Conservation (phyloP, 2,113 vertebrate species). For the Carollia perspicillata region DNA sequence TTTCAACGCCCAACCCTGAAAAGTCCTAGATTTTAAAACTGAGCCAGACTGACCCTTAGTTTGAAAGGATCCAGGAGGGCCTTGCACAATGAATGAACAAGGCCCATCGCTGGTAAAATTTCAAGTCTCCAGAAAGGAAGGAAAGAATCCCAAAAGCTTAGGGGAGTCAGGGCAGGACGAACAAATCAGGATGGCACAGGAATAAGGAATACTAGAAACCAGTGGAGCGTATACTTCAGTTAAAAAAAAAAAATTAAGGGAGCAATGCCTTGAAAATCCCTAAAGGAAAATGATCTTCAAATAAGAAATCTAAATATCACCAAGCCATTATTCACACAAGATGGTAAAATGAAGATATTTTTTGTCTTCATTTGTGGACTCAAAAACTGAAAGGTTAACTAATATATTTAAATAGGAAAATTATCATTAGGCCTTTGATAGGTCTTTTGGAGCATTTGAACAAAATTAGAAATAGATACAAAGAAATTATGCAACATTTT, state of each 20-base stretch:
- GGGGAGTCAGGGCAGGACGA: not conserved
- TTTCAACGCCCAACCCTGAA: not conserved
- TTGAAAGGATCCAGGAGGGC: not conserved
- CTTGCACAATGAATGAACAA: not conserved
- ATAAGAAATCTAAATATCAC: not conserved
- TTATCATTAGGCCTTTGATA: not conserved
- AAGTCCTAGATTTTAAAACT: not conserved
- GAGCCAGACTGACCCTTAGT: not conserved
- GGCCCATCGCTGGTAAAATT: not conserved
- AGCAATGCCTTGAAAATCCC: not conserved
- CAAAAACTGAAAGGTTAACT: not conserved
- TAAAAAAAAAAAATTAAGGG: not conserved
- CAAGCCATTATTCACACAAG: not conserved
- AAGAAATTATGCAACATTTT: not conserved
- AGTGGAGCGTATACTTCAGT: not conserved
- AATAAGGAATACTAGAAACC: not conserved
- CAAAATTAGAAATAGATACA: not conserved
- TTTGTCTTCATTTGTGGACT: not conserved
- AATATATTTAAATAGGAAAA: not conserved
- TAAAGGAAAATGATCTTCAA: not conserved
- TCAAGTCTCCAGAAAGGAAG: not conserved
- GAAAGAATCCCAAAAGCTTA: not conserved
- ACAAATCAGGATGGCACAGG: not conserved
- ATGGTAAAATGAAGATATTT: conserved; percentile 13
- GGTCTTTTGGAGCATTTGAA: not conserved